phyloP scores from a whole-genome alignment of 2,888 invertebrate genomes.

The Mycalesis mineus region DNA sequence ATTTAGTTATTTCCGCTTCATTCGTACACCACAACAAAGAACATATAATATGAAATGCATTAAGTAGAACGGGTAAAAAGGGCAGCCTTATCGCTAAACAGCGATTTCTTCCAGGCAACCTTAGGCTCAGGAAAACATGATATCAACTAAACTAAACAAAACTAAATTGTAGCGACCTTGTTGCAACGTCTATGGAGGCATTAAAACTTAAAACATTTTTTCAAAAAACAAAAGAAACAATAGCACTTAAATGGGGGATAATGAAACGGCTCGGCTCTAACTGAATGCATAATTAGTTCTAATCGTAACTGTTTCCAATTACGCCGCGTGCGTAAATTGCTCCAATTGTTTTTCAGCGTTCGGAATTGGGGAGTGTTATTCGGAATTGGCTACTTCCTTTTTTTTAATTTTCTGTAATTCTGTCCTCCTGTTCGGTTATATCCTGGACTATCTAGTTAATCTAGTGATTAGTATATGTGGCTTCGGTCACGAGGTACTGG shows the following conservation, averaged over 20 bases:
- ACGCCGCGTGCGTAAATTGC: constrained; percentile 32
- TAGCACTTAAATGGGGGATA: constrained; percentile 19
- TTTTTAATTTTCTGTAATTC: not conserved
- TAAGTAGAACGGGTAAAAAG: no score
- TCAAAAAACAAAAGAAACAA: constrained; percentile 7
- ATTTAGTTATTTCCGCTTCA: no score
- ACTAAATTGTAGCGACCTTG: not conserved
- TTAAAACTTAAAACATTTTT: not conserved
- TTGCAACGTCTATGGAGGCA: not conserved
- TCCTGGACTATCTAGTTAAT: no score
- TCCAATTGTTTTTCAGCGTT: constrained; percentile 31
- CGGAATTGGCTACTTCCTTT: not conserved
- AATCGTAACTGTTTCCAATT: constrained; percentile 35
- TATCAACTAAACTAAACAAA: no score
- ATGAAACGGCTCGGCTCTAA: constrained; percentile 36
- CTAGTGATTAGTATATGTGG: no score
- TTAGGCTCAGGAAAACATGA: no score
- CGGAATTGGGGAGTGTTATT: constrained; percentile 16
- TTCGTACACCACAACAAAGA: no score
- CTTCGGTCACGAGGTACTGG: no score
- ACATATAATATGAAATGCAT: no score
- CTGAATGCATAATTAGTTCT: constrained; percentile 38
- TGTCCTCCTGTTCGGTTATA: not conserved
- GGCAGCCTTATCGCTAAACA: no score
- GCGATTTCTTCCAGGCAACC: no score